Base-by-base conservation (phyloP, 2,113 vertebrate species). In the Spilogale gracilis region DNA sequence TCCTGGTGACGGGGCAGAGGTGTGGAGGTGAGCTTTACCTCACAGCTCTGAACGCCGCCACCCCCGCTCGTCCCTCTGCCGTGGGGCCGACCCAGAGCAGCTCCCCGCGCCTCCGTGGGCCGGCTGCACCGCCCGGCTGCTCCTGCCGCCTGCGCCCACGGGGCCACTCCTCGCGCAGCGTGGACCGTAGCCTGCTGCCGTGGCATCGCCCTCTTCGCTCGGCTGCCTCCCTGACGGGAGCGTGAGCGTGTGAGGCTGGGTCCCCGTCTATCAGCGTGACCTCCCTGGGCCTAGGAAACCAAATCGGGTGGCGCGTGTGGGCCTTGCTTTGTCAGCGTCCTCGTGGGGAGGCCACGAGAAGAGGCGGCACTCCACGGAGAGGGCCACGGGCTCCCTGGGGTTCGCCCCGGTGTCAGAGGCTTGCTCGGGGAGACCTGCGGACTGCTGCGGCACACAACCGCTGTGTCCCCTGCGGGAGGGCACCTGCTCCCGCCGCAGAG, bases 221-320 rank as follows among this genome's bases (percentile, higher is more conserved):
- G 2, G 11, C 14, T 14, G 54, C 50, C 18, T 6, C 2, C 27
- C 3, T 18, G 5, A 1, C 32, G 6, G 61, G 0, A 30, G 32
- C 0, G 2, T 6, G 23, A 45, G 23, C 17, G 32, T 14, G 0
- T 1, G 20, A 45, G 58, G 48, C n/a, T 17, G 7, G 50, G 48
- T 11, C 48, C 32, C 9, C 5, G 32, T 13, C 52, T n/a, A 6
- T 9, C 52, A 1, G 23, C 12, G 5, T 0, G 2, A 4, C 2
- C 3, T 11, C 38, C 32, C 65, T 30, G 27, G 6, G 20, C 3
- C 56, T 9, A 18, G 16, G 9, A 7, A 6, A 5, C 6, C 3
- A 5, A 18, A 3, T 38, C 6, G 78, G 61, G 20, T 1, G 1
- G 10, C 4, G 0, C 0, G 0, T 0, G 18, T 25, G 6, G 9